Percentiles rank a stretch among this genome's conserved stretches.
Conservation (phyloP, 2,888 invertebrate species). For the Cantharis rustica region DNA sequence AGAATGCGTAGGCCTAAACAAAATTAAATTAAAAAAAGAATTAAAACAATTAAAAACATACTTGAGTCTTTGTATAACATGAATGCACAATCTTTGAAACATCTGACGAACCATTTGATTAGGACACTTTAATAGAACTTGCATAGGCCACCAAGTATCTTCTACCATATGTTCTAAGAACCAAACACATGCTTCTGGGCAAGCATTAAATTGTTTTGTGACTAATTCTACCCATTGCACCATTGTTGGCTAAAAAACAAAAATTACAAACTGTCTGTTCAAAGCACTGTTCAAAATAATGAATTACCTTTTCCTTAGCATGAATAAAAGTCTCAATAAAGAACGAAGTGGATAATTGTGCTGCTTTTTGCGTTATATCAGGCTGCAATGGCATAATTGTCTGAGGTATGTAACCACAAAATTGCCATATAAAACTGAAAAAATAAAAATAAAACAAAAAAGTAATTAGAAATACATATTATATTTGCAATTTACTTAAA, state of each 20-base stretch:
- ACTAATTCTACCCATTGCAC: constrained; percentile 95
- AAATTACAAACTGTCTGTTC: background rate
- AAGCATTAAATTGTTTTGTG: constrained; percentile 93
- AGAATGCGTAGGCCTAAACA: constrained; percentile 61
- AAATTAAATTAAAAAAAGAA: constrained; percentile 17
- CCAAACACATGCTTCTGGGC: constrained; percentile 88
- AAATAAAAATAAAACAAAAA: constrained; percentile 16
- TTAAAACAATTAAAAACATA: constrained; percentile 44
- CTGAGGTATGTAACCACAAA: constrained; percentile 92
- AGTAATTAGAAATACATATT: background rate
- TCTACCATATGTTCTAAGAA: constrained; percentile 91
- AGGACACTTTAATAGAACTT: constrained; percentile 89
- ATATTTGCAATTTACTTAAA: constrained; percentile 72
- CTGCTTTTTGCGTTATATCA: constrained; percentile 83
- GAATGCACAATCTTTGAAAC: constrained; percentile 94
- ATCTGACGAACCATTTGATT: constrained; percentile 97
- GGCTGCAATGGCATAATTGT: constrained; percentile 78
- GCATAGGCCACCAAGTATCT: constrained; percentile 95
- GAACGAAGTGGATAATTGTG: constrained; percentile 89
- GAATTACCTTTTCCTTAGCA: constrained; percentile 87
- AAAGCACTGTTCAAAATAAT: background rate
- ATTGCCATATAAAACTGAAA: constrained; percentile 94
- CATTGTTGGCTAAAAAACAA: constrained; percentile 78
- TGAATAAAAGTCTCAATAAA: constrained; percentile 97
- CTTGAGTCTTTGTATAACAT: constrained; percentile 90